phyloP scores from a whole-genome alignment of 2,113 vertebrate genomes.

The Dipodomys merriami region DNA sequence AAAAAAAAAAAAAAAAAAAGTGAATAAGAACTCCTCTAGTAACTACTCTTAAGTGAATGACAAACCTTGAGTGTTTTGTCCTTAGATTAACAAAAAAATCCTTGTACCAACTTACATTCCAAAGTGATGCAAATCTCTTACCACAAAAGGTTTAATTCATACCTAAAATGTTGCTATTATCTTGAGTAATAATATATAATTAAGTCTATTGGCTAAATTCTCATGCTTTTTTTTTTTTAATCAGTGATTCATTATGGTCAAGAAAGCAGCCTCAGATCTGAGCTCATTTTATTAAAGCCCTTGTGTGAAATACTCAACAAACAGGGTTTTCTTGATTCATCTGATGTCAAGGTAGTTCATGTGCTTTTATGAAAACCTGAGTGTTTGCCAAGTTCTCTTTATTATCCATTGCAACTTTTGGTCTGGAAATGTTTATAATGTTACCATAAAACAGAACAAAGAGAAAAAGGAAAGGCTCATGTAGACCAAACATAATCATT shows the following conservation, averaged over 20 bases:
- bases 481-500: neutral
- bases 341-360: constrained; percentile 45
- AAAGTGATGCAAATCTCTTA: constrained; percentile 75
- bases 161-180: constrained; percentile 83
- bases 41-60: constrained; percentile 36
- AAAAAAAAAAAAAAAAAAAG: neutral
- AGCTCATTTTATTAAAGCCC: constrained; percentile 73
- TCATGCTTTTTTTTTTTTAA: constrained; percentile 75
- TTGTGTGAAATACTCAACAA: constrained; percentile 52
- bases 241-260: constrained; percentile 80
- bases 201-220: constrained; percentile 80
- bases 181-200: constrained; percentile 86
- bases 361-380: constrained; percentile 14
- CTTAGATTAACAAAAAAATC: constrained; percentile 65
- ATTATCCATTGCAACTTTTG: constrained; percentile 21
- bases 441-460: neutral
- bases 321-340: constrained; percentile 66
- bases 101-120: constrained; percentile 69
- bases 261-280: constrained; percentile 75
- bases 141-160: constrained; percentile 84
- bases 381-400: constrained; percentile 5
- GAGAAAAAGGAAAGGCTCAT: neutral
- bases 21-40: constrained; percentile 55
- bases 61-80: constrained; percentile 38
- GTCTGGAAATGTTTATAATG: constrained; percentile 40